phyloP scores from a whole-genome alignment of 2,113 vertebrate genomes.

The Mohoua ochrocephala region DNA sequence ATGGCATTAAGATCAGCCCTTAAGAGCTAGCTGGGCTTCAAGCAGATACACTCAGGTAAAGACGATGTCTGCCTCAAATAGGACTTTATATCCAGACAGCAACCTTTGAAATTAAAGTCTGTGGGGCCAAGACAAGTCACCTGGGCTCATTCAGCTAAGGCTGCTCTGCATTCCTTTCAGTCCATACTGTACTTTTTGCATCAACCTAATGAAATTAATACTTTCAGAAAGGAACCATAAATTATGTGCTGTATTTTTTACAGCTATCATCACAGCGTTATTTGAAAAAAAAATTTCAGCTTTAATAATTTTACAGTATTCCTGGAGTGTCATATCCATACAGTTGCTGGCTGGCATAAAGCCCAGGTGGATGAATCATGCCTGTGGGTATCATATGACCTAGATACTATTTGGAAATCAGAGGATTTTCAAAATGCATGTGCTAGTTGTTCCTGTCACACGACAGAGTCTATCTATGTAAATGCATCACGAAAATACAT shows the following conservation, averaged over 20 bases:
- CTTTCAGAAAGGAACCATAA: neutral
- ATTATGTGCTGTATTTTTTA: neutral
- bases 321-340: neutral
- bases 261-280: neutral
- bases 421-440: neutral
- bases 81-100: neutral
- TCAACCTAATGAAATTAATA: neutral
- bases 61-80: neutral
- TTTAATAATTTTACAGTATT: neutral
- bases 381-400: conserved; percentile 30
- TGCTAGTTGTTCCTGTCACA: neutral
- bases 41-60: neutral
- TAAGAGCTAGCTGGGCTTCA: neutral
- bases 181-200: neutral
- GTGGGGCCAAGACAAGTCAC: neutral
- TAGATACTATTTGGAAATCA: conserved; percentile 16
- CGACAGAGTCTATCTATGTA: neutral
- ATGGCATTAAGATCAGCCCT: neutral
- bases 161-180: neutral
- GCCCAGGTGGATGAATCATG: conserved; percentile 49
- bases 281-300: neutral
- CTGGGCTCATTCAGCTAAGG: neutral
- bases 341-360: conserved; percentile 29
- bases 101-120: neutral
- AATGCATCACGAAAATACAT: neutral